Conservation (phyloP, 2,888 invertebrate genomes). For the Agonopterix alstromeriana region DNA sequence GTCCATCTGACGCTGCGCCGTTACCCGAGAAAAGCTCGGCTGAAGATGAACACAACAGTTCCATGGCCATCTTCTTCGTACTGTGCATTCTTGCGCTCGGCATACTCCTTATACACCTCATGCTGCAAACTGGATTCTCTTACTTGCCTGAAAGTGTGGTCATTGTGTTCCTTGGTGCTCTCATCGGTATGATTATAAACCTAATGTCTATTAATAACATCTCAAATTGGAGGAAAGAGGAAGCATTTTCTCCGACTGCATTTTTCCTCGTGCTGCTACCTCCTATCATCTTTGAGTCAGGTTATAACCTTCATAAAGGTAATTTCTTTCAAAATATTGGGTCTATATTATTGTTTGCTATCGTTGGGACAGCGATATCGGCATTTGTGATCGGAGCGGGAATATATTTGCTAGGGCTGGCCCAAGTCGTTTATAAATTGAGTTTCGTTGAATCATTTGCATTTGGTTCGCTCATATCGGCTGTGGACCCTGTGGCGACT, state of each 20-base stretch:
- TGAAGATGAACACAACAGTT: constrained; percentile 97
- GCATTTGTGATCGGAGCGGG: constrained; percentile 98
- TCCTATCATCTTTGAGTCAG: constrained; percentile 99
- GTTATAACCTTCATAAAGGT: constrained; percentile 98
- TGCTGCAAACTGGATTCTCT: constrained; percentile 96
- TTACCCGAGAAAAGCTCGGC: constrained; percentile 93
- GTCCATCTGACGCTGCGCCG: constrained; percentile 84
- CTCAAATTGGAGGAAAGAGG: constrained; percentile 97
- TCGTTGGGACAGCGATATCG: constrained; percentile 97
- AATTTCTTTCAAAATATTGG: constrained; percentile 98
- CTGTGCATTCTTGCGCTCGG: constrained; percentile 95
- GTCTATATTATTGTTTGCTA: constrained; percentile 98
- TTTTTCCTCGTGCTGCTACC: constrained; percentile 97
- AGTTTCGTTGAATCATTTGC: constrained; percentile 98
- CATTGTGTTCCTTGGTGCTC: constrained; percentile 95
- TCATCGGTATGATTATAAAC: constrained; percentile 94
- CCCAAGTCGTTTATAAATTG: constrained; percentile 92
- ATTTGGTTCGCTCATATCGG: constrained; percentile 98
- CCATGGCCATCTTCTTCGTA: constrained; percentile 98
- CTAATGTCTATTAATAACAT: constrained; percentile 92
- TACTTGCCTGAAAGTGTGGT: constrained; percentile 99
- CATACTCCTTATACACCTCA: constrained; percentile 94
- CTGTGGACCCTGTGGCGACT: constrained; percentile 99
- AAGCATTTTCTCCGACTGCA: constrained; percentile 98
- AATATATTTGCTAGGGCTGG: constrained; percentile 94